These are phyloP conservation scores for Meta bourneti DNA, from an alignment of 2,888 invertebrate genomes.

Conservation along the genomic window DNA sequence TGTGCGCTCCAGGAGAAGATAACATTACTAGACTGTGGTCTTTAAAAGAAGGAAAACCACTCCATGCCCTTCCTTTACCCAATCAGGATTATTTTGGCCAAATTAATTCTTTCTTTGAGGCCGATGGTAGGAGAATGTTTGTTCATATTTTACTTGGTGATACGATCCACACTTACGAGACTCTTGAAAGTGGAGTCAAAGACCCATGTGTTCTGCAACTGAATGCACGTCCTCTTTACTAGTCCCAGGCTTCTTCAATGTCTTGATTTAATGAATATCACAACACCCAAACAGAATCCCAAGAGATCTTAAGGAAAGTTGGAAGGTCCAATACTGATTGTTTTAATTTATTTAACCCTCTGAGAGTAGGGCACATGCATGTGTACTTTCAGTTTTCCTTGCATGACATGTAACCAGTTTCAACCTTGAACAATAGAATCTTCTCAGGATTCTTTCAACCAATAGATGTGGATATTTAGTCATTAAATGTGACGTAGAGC, in stretches of 20 bases:
- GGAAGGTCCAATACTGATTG: no score
- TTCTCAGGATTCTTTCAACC: no score
- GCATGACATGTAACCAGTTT: no score
- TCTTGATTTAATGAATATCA: background rate
- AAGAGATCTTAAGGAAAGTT: no score
- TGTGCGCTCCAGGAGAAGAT: constrained; percentile 75
- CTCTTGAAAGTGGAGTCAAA: constrained; percentile 24
- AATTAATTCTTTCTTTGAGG: constrained; percentile 55
- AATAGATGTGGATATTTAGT: no score
- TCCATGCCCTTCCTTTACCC: constrained; percentile 53
- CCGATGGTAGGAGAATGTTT: constrained; percentile 57
- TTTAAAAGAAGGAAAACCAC: constrained; percentile 61
- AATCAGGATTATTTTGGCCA: constrained; percentile 58
- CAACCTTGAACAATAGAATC: no score
- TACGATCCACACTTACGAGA: constrained; percentile 51
- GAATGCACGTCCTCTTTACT: constrained; percentile 26
- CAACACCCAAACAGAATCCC: background rate
- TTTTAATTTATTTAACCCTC: no score
- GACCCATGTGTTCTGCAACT: constrained; percentile 26
- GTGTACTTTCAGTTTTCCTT: no score
- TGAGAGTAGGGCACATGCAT: no score
- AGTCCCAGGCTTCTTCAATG: background rate
- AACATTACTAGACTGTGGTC: constrained; percentile 75
- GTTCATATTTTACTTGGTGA: constrained; percentile 57
- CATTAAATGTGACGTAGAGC: no score